A percentile compares a stretch with the other conserved stretches of the same genome.
These are phyloP conservation scores for Takifugu rubripes DNA, from an alignment of 2,797 vertebrate genomes.

Conservation along the genomic window DNA sequence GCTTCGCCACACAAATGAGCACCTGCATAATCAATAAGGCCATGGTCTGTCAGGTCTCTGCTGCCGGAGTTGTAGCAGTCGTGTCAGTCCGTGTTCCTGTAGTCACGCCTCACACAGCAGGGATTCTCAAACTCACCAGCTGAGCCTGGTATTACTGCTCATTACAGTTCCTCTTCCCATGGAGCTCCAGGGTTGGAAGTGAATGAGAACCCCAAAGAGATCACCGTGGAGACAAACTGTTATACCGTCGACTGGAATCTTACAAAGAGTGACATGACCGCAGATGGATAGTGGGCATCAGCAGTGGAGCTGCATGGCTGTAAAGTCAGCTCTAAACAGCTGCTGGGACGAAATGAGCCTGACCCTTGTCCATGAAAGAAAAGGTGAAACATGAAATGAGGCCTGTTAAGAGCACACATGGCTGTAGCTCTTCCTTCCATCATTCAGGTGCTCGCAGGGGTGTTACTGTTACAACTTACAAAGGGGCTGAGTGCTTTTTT, in stretches of 20 bases:
- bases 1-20: slow-evolving; percentile 74
- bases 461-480: slow-evolving; percentile 48
- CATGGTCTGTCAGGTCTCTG: slow-evolving; percentile 29
- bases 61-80: slow-evolving; percentile 37
- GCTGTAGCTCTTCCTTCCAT: slow-evolving; percentile 34
- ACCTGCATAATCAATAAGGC: slow-evolving; percentile 70
- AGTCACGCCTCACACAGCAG: slow-evolving; percentile 46
- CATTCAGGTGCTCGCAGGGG: slow-evolving; percentile 47
- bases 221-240: slow-evolving; percentile 26
- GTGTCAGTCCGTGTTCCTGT: slow-evolving; percentile 43
- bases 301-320: slow-evolving; percentile 13
- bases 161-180: slow-evolving; percentile 46
- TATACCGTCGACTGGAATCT: slow-evolving; percentile 24
- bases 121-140: slow-evolving; percentile 41
- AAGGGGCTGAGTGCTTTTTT: slow-evolving; percentile 55
- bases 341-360: slow-evolving; percentile 45
- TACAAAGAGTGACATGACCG: slow-evolving; percentile 24
- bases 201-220: slow-evolving; percentile 33
- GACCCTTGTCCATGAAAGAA: slow-evolving; percentile 33
- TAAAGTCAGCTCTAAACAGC: slow-evolving; percentile 48
- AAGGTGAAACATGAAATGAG: slow-evolving; percentile 44
- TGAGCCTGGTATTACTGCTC: slow-evolving; percentile 45
- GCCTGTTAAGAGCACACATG: slow-evolving; percentile 15
- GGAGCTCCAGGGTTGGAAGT: slow-evolving; percentile 29
- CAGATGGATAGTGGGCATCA: slow-evolving; percentile 30